Evolutionary conservation across 2,113 vertebrate genomes (phyloP), one percentile per base, ranked within the genome.

Genomic region (Garra rufa): DNA sequence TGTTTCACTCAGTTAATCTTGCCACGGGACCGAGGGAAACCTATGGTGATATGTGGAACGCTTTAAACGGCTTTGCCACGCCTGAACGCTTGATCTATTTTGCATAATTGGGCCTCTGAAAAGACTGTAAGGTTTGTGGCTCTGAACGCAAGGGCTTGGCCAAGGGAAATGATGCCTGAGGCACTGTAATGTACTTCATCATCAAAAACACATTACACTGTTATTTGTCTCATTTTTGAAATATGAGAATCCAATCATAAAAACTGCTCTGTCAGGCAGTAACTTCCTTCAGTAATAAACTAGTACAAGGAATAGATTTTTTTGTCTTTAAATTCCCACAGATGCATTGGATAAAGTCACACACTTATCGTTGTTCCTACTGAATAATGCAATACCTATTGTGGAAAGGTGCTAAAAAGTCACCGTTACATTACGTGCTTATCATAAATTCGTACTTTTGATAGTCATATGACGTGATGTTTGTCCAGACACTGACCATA

Each of bases 41-140:
- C 52, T 75, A n/a, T 21, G 77, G 69, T 85, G 75, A 74, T 61
- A 87, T 67, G 34, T 55, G 19, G 69, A 83, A 43, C 26, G 38
- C 81, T 84, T 75, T 87, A 82, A 87, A 82, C 13, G 73, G 84
- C 81, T 87, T 89, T 87, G 84, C 82, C 81, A 83, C 52, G 57
- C 44, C 67, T 75, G 81, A 87, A 76, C 5, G 81, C 84, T 78
- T 84, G 73, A 87, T 87, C 86, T 85, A 55, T 65, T 87, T 83
- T 73, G 65, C 77, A 87, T 89, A 85, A 89, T 84, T 85, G 81
- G 81, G 55, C 83, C 38, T n/a, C 28, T 24, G 55, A 83, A 83
- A 83, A 83, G 41, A 79, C 38, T 84, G 65, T 57, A 65, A 76
- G 43, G 50, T 52, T 55, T 59, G 76, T 55, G 46, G 57, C 57